phyloP scores from a whole-genome alignment of 1,140 invertebrate species.

The Sitobion miscanthi region DNA sequence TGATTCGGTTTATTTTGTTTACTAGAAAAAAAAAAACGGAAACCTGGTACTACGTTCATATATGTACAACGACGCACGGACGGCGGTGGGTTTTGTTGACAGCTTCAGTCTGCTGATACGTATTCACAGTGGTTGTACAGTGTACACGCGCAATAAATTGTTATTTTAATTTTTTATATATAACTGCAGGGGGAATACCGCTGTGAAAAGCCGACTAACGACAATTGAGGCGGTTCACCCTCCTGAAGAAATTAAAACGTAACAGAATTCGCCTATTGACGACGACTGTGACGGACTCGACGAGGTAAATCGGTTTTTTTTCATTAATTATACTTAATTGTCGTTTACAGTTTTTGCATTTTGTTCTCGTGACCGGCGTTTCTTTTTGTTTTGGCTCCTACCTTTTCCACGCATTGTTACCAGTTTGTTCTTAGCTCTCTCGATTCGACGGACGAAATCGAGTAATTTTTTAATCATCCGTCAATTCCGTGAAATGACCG shows the following conservation, averaged over 20 bases:
- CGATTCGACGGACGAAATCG: background rate
- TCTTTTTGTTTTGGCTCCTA: background rate
- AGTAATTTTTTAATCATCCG: background rate
- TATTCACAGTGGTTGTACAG: too few relatives aligned
- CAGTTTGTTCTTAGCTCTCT: background rate
- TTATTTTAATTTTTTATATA: background rate
- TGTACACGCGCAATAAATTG: background rate
- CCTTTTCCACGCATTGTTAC: background rate
- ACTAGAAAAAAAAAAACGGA: background rate
- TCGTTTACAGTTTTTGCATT: background rate
- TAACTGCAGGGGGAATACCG: background rate
- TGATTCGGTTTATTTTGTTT: constrained; percentile 5
- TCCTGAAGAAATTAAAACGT: background rate
- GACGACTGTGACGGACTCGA: background rate
- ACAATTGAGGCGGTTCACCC: background rate
- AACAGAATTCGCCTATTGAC: background rate
- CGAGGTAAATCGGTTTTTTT: background rate
- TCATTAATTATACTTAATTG: background rate
- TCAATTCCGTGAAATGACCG: background rate
- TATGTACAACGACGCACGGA: background rate
- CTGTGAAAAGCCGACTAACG: background rate
- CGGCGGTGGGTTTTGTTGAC: background rate
- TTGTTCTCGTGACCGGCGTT: background rate
- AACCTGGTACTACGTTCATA: background rate
- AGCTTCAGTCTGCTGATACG: background rate